Percentiles rank a stretch among this genome's conserved stretches.
These are phyloP conservation scores for Odontocolon sp. DNA, from an alignment of 2,888 invertebrate species.

Conservation along the genomic window DNA sequence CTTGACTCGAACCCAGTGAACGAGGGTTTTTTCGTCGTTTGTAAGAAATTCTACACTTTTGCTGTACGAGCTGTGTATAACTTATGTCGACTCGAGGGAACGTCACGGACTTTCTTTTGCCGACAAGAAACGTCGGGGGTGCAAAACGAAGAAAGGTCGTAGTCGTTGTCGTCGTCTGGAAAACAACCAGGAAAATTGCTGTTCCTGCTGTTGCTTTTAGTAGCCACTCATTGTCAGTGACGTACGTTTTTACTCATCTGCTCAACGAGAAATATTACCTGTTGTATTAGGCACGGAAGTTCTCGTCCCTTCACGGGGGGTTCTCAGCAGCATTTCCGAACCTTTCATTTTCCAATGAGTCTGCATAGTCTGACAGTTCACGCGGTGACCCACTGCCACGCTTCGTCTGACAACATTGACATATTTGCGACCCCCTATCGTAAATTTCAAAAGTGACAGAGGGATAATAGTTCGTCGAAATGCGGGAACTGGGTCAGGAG, in stretches of 20 bases:
- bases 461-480: conserved; percentile 38
- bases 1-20: neutral
- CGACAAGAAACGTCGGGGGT: neutral
- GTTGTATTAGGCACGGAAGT: conserved; percentile 34
- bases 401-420: conserved; percentile 44
- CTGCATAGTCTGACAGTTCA: neutral
- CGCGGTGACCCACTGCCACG: conserved; percentile 62
- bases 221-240: conserved; percentile 25
- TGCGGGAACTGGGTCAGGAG: conserved; percentile 61
- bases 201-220: conserved; percentile 7
- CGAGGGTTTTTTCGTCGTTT: conserved; percentile 22
- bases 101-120: conserved; percentile 26
- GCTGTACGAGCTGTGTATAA: conserved; percentile 52
- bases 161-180: no score
- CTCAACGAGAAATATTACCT: conserved; percentile 22
- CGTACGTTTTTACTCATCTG: conserved; percentile 34
- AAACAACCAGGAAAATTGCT: neutral
- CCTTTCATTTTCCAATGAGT: conserved; percentile 9
- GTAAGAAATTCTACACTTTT: conserved; percentile 33
- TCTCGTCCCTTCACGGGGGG: conserved; percentile 1
- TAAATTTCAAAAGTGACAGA: conserved; percentile 22
- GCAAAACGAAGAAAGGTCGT: no score
- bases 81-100: conserved; percentile 36
- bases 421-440: conserved; percentile 37
- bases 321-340: neutral